These are phyloP conservation scores for Andricus grossulariae DNA, from an alignment of 1,140 invertebrate species.

Conservation along the genomic window DNA sequence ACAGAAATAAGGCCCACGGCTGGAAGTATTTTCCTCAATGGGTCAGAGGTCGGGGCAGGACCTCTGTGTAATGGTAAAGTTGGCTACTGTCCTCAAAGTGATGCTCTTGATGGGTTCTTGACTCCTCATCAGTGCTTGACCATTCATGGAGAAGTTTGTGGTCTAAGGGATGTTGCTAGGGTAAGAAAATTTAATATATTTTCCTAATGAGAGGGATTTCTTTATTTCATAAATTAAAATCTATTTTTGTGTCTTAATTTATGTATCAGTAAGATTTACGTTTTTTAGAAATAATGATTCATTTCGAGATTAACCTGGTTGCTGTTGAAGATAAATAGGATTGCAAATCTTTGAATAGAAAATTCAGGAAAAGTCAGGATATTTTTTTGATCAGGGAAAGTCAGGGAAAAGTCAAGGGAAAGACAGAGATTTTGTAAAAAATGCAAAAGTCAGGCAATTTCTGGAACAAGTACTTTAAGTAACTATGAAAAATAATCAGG, in stretches of 20 bases:
- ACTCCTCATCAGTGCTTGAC: constrained; percentile 78
- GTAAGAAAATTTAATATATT: constrained; percentile 49
- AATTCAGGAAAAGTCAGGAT: too few species aligned
- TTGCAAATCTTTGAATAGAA: too few species aligned
- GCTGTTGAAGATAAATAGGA: too few species aligned
- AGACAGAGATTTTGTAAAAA: too few species aligned
- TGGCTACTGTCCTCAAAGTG: constrained; percentile 89
- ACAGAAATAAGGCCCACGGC: constrained; percentile 79
- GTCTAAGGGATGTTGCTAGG: constrained; percentile 65
- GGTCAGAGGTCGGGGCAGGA: constrained; percentile 59
- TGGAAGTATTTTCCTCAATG: constrained; percentile 75
- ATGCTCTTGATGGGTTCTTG: constrained; percentile 85
- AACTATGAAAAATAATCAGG: too few species aligned
- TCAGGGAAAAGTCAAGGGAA: too few species aligned
- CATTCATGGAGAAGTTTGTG: constrained; percentile 75
- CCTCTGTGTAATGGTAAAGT: constrained; percentile 76
- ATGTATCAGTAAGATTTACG: too few species aligned
- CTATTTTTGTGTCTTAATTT: neutral
- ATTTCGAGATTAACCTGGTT: too few species aligned
- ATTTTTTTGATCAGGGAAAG: too few species aligned
- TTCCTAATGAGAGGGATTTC: neutral
- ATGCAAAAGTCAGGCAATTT: too few species aligned
- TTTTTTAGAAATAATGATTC: too few species aligned
- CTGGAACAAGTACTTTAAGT: too few species aligned
- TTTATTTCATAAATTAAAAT: neutral